phyloP scores from a whole-genome alignment of 2,888 invertebrate species.

The Crepidodera aurea region DNA sequence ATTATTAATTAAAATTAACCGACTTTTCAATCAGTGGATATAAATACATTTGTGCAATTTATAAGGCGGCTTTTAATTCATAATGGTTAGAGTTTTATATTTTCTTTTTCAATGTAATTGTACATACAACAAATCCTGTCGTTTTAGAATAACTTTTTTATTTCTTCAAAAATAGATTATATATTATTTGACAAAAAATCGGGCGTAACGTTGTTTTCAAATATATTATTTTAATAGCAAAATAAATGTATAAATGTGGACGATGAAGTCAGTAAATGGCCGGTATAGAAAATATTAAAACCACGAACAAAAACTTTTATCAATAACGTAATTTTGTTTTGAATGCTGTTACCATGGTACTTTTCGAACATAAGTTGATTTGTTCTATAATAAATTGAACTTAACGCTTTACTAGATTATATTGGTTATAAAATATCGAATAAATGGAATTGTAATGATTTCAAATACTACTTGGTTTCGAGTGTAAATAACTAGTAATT shows the following conservation, averaged over 20 bases:
- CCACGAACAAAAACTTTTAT: slow-evolving; percentile 9
- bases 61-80: neutral
- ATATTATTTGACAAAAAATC: no score
- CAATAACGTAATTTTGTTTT: slow-evolving; percentile 31
- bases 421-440: slow-evolving; percentile 24
- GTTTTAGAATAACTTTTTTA: no score
- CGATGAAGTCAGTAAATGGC: neutral
- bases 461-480: no score
- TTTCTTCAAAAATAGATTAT: no score
- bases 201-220: no score
- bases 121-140: no score
- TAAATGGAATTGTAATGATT: no score
- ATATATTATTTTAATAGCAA: no score
- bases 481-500: no score
- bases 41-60: neutral
- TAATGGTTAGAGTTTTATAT: neutral
- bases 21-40: neutral
- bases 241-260: no score
- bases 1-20: neutral
- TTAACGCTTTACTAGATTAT: slow-evolving; percentile 22
- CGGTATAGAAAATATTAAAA: neutral
- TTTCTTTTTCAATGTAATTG: no score
- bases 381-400: slow-evolving; percentile 18
- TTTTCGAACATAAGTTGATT: slow-evolving; percentile 15
- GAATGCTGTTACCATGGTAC: slow-evolving; percentile 28